Evolutionary conservation across 2,113 vertebrate genomes (phyloP).

Genomic region (Anarhynchus alexandrinus): DNA sequence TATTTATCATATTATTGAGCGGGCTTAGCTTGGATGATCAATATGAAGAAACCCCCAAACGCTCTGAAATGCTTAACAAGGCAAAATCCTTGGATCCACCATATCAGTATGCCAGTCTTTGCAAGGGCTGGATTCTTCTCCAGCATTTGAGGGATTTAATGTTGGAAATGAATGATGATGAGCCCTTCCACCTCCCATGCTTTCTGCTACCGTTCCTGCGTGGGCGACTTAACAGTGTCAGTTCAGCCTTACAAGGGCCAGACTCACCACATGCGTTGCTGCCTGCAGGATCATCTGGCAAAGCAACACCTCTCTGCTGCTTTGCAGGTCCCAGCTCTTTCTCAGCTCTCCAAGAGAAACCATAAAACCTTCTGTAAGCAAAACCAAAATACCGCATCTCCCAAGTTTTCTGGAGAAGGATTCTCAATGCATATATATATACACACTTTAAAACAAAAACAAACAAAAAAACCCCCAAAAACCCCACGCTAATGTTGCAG

Average conservation of each 20-base stretch:
- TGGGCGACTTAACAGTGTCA: not conserved
- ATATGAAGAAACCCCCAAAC: not conserved
- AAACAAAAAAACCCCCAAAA: not conserved
- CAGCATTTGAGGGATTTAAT: not conserved
- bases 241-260: not conserved
- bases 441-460: too few relatives aligned
- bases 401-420: not conserved
- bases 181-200: not conserved
- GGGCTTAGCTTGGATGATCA: not conserved
- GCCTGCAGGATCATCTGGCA: not conserved
- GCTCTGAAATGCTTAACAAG: not conserved
- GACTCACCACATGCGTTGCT: fast-evolving
- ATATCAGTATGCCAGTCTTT: not conserved
- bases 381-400: not conserved
- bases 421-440: not conserved
- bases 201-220: not conserved
- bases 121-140: not conserved
- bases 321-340: not conserved
- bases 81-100: not conserved
- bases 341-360: not conserved
- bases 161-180: not conserved
- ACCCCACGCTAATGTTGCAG: not conserved
- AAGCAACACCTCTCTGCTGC: not conserved
- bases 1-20: not conserved
- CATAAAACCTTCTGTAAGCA: not conserved